Evolutionary conservation across 1,140 invertebrate genomes (phyloP), one percentile per base, ranked within the genome.

Genomic region (Leptinotarsa texana): DNA sequence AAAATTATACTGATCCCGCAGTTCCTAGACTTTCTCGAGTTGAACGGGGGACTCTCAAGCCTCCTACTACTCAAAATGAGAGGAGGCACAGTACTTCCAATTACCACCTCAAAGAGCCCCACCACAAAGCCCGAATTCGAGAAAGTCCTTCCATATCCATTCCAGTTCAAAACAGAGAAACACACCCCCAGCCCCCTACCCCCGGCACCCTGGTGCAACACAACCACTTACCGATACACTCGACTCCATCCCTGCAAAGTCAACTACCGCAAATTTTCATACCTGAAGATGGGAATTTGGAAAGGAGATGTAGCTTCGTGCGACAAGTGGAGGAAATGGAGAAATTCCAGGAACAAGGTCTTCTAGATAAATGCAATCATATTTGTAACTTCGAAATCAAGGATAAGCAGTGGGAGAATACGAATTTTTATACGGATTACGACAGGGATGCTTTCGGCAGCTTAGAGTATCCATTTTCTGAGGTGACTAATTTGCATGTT

Each of bases 1-100:
- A 89, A 74, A 88, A 89, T 79, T 85, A 85, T 71, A 85, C 84
- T 15, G 82, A 83, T 57, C 76, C 81, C 51, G 70, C 78, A 17
- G 79, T 79, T 63, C 81, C 83, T 47, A 82, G 82, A 66, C 73
- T 84, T 49, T 83, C 84, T 13, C 77, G 83, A 27, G 83, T 83
- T 11, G 83, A 84, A 75, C 73, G 83, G 62, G 81, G 81, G 70
- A 78, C 81, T n/a, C 75, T 85, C 4, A 80, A 79, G 70, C 80
- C 82, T 22, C 80, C 83, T 27, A 42, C 13, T 3, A 21, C 68
- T 3, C 73, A 74, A 68, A 74, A 79, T 67, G 84, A 85, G 65
- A 75, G 82, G 13, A 77, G 84, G 13, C 83, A 84, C 74, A 83
- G 81, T 74, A 82, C 82, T 65, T 84, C 83, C 33, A 82, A 84